Evolutionary conservation across 1,140 invertebrate genomes (phyloP).

Genomic region (Polyergus mexicanus): DNA sequence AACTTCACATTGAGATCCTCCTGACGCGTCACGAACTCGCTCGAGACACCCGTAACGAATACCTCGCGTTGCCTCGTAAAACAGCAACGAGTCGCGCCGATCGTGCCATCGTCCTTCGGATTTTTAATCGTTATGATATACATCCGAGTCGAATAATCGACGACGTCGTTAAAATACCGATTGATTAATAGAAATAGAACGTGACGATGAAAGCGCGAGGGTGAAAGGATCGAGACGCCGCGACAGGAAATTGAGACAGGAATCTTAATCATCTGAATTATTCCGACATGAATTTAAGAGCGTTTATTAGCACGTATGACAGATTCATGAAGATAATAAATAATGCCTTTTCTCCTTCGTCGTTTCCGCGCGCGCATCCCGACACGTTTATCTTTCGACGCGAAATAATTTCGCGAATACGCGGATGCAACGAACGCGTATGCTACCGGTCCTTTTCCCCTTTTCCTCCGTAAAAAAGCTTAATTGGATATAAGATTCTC

Average conservation of each 20-base stretch:
- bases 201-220: not conserved
- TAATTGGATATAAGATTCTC: conserved; percentile 73
- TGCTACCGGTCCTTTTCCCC: conserved; percentile 12
- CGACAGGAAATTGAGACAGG: not conserved
- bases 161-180: not conserved
- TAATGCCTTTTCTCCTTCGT: not conserved
- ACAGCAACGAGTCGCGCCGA: conserved; percentile 26
- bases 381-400: conserved; percentile 17
- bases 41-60: conserved; percentile 62
- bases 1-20: conserved; percentile 80
- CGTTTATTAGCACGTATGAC: not conserved
- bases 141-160: not conserved
- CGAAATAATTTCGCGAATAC: conserved; percentile 11
- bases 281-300: not conserved
- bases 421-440: not conserved
- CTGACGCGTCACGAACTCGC: conserved; percentile 76
- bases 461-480: conserved; percentile 58
- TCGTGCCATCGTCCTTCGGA: conserved; percentile 23
- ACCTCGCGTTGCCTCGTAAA: conserved; percentile 44
- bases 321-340: conserved; percentile 15
- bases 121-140: conserved; percentile 37
- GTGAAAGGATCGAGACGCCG: not conserved
- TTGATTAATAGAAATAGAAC: not conserved
- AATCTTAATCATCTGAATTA: not conserved
- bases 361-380: conserved; percentile 10